These are phyloP conservation scores for Scaptomyza pallida DNA, from an alignment of 1,140 invertebrate species.

Conservation along the genomic window DNA sequence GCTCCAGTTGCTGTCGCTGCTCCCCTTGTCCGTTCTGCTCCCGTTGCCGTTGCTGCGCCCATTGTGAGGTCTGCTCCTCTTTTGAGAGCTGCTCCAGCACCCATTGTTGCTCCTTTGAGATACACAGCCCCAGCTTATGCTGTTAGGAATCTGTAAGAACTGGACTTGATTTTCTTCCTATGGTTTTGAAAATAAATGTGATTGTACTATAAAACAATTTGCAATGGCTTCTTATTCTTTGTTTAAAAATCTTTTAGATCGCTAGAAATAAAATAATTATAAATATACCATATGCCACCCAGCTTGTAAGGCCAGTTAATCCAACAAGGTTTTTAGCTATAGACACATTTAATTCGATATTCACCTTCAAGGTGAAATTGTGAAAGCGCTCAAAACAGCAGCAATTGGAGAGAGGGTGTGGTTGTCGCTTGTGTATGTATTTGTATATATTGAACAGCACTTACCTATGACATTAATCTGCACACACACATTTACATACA, in stretches of 20 bases:
- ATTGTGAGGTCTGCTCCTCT: constrained; percentile 49
- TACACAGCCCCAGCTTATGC: constrained; percentile 65
- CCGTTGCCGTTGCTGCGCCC: no score
- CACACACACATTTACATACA: constrained; percentile 66
- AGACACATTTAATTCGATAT: constrained; percentile 34
- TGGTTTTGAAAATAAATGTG: constrained; percentile 59
- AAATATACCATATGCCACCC: not conserved
- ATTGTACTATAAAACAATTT: constrained; percentile 41
- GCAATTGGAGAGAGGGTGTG: constrained; percentile 32
- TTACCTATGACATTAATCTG: constrained; percentile 72
- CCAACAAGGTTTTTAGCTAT: not conserved
- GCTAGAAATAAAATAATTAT: no score
- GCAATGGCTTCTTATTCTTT: not conserved
- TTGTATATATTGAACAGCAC: constrained; percentile 13
- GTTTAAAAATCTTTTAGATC: no score
- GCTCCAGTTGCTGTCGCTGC: constrained; percentile 69
- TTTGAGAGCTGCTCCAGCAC: constrained; percentile 57
- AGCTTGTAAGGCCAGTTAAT: constrained; percentile 10
- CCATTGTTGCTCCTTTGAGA: constrained; percentile 55
- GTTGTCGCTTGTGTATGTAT: not conserved
- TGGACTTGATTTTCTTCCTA: constrained; percentile 23
- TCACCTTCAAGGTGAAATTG: constrained; percentile 70
- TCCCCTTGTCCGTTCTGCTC: constrained; percentile 55
- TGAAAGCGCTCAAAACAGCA: constrained; percentile 61
- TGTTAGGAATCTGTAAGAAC: constrained; percentile 61